phyloP scores from a whole-genome alignment of 2,888 invertebrate species.

The Pasiphila rectangulata region DNA sequence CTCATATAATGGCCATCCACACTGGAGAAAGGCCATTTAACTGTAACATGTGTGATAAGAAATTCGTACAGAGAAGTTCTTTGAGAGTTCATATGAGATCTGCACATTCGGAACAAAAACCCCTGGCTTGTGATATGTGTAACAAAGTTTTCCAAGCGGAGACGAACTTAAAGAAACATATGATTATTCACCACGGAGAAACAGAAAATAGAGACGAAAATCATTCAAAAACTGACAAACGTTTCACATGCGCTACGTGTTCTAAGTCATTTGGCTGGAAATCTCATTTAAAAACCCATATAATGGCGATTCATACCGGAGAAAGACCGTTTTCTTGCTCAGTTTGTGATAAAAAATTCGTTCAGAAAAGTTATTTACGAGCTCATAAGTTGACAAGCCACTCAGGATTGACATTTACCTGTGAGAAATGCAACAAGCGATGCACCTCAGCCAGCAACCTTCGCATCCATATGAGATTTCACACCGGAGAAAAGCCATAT shows the following conservation, averaged over 20 bases:
- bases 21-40: slow-evolving; percentile 3
- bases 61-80: slow-evolving; percentile 1
- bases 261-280: slow-evolving; percentile 16
- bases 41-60: slow-evolving; percentile 9
- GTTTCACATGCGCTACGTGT: slow-evolving; percentile 12
- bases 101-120: not conserved
- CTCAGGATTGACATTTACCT: not conserved
- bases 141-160: slow-evolving; percentile 4
- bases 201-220: not conserved
- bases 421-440: slow-evolving; percentile 7
- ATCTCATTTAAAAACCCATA: slow-evolving; percentile 20
- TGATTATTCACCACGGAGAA: slow-evolving; percentile 5
- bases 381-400: slow-evolving; percentile 6
- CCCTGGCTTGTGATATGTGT: not conserved
- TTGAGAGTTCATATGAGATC: not conserved
- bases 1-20: slow-evolving; percentile 13
- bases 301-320: slow-evolving; percentile 37
- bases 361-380: slow-evolving; percentile 9
- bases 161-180: slow-evolving; percentile 9
- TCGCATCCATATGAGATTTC: slow-evolving; percentile 1
- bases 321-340: slow-evolving; percentile 42
- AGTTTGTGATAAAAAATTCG: slow-evolving; percentile 36
- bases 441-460: slow-evolving; percentile 3
- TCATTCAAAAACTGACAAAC: not conserved
- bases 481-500: slow-evolving; percentile 10